Base-by-base conservation (phyloP, 2,888 invertebrate genomes). In the Isoperla grammatica region DNA sequence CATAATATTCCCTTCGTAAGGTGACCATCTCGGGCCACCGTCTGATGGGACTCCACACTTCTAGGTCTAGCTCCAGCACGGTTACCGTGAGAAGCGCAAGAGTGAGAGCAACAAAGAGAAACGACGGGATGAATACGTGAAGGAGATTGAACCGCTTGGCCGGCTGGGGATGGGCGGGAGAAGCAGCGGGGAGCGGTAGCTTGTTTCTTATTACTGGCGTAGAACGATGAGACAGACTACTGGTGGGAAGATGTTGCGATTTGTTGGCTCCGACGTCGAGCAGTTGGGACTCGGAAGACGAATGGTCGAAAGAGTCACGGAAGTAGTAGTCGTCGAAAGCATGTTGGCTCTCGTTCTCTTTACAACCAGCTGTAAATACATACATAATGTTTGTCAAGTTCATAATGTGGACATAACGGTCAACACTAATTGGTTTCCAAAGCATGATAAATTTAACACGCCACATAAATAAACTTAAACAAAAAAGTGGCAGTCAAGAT, bases 1-100 rank as follows among this genome's bases (percentile, higher is more conserved):
- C 84, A 75, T 92, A 93, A 75, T 91, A 89, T 69, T 90, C 88
- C 67, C 86, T 84, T 63, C 86, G 82, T 59, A 92, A 79, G 53
- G 87, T 72, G 56, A 78, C 74, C 75, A 92, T 82, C 76, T 92
- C 91, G 23, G 91, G 91, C 70, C 85, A 82, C 70, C 85, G 84
- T 62, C 86, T 82, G 62, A 91, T 74, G 37, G 80, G 78, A 60
- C 83, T 81, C 66, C 91, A 82, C 23, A 86, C 72, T 58, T 86
- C 82, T 71, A 85, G 83, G 73, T 91, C 90, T 15, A 88, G 87
- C 75, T 92, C 92, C 75, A 91, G 82, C 59, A 91, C 77, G 35
- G 90, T 72, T 12, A 91, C 76, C 1, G 87, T 84, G 37, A 84
- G 78, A 49, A 88, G 75, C 35, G 85, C 79, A 67, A 91, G 78